Evolutionary conservation across 2,888 invertebrate genomes (phyloP).

Genomic region (Amphipyra tragopoginis): DNA sequence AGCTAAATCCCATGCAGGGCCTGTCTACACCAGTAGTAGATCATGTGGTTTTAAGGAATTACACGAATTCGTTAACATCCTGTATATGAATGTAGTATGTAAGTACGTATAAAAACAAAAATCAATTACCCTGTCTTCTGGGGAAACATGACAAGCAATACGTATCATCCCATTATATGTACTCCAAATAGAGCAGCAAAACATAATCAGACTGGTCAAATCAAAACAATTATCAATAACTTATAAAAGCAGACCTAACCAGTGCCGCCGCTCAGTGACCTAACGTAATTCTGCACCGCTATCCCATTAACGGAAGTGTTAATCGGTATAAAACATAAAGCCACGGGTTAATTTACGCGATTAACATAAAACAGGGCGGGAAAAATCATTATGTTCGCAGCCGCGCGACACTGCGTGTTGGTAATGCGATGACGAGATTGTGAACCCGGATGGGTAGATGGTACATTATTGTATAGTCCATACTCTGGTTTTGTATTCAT

Average conservation of each 20-base stretch:
- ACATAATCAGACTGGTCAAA: too few relatives aligned
- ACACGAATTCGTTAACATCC: too few relatives aligned
- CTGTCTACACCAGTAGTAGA: too few relatives aligned
- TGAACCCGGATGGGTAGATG: constrained; percentile 7
- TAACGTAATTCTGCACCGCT: constrained; percentile 67
- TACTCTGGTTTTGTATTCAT: not conserved
- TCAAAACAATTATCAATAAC: constrained; percentile 10
- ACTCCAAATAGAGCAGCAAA: too few relatives aligned
- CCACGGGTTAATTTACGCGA: constrained; percentile 70
- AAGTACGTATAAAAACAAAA: too few relatives aligned
- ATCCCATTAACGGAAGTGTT: constrained; percentile 80
- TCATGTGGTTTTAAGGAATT: too few relatives aligned
- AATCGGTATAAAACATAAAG: constrained; percentile 77
- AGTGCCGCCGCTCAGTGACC: constrained; percentile 53
- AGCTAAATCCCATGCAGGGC: too few relatives aligned
- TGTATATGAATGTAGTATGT: too few relatives aligned
- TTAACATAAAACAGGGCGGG: constrained; percentile 74
- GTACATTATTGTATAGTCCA: constrained; percentile 1
- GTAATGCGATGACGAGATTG: constrained; percentile 56
- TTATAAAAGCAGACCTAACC: constrained; percentile 43
- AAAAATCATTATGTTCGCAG: constrained; percentile 71
- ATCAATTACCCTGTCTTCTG: too few relatives aligned
- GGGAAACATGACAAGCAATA: too few relatives aligned
- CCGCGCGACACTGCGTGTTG: constrained; percentile 49
- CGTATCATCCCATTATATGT: too few relatives aligned